phyloP scores from a whole-genome alignment of 2,797 vertebrate genomes.

The Dryobates pubescens region DNA sequence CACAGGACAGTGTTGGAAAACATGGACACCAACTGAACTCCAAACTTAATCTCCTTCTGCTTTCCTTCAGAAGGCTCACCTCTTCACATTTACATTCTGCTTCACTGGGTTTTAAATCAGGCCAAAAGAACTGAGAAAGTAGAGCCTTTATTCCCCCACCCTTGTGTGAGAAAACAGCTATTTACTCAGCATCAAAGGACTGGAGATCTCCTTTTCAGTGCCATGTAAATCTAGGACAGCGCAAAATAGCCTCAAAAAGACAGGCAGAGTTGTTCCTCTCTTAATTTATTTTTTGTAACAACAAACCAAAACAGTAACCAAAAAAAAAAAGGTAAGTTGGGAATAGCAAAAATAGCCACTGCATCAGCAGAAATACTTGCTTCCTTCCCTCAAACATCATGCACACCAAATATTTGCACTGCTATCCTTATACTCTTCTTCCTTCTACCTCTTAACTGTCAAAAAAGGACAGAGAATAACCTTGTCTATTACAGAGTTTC shows the following conservation, averaged over 20 bases:
- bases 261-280: not conserved
- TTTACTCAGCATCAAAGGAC: conserved; percentile 12
- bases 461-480: not conserved
- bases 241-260: not conserved
- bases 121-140: not conserved
- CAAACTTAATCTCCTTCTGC: not conserved
- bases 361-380: not conserved
- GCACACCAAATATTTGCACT: not conserved
- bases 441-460: not conserved
- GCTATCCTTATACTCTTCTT: not conserved
- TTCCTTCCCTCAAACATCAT: not conserved
- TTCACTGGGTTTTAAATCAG: not conserved
- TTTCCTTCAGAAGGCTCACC: not conserved
- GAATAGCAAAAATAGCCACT: not conserved
- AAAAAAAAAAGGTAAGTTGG: not conserved
- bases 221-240: not conserved
- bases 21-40: not conserved
- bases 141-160: not conserved
- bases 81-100: not conserved
- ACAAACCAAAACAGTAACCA: not conserved
- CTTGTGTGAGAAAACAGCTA: not conserved
- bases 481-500: not conserved
- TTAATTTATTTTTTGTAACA: too few species aligned
- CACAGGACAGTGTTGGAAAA: not conserved
- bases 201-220: conserved; percentile 3